These are phyloP conservation scores for Eumeta japonica DNA, from an alignment of 1,140 invertebrate genomes.

Conservation along the genomic window DNA sequence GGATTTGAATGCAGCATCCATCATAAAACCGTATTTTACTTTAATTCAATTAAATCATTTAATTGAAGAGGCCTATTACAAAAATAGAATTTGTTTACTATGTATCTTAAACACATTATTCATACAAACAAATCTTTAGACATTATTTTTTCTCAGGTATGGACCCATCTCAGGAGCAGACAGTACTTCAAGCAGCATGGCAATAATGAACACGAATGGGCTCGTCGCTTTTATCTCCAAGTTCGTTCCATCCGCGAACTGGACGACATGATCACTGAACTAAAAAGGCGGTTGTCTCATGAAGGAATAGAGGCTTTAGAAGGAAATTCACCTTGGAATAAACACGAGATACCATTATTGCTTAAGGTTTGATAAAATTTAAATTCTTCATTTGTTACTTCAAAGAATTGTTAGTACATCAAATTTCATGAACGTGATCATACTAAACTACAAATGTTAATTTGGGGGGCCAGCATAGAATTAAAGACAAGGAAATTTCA, in stretches of 20 bases:
- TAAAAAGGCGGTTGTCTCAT: constrained; percentile 61
- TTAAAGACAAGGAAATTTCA: no score
- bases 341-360: constrained; percentile 58
- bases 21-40: no score
- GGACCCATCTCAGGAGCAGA: constrained; percentile 24
- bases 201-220: constrained; percentile 67
- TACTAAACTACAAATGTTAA: no score
- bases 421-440: no score
- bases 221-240: constrained; percentile 70
- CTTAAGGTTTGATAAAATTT: constrained; percentile 59
- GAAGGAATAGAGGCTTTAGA: constrained; percentile 55
- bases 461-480: no score
- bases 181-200: constrained; percentile 31
- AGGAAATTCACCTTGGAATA: constrained; percentile 32
- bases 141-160: constrained; percentile 23
- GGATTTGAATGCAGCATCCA: no score
- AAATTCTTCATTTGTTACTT: neutral
- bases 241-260: constrained; percentile 72
- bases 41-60: neutral
- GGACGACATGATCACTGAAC: constrained; percentile 67
- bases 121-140: neutral
- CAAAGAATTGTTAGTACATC: neutral
- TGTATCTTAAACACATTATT: constrained; percentile 1
- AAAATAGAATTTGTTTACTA: no score
- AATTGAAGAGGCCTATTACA: no score